Evolutionary conservation across 1,140 invertebrate genomes (phyloP), one percentile per base, ranked within the genome.

Genomic region (Brachionus koreanus): DNA sequence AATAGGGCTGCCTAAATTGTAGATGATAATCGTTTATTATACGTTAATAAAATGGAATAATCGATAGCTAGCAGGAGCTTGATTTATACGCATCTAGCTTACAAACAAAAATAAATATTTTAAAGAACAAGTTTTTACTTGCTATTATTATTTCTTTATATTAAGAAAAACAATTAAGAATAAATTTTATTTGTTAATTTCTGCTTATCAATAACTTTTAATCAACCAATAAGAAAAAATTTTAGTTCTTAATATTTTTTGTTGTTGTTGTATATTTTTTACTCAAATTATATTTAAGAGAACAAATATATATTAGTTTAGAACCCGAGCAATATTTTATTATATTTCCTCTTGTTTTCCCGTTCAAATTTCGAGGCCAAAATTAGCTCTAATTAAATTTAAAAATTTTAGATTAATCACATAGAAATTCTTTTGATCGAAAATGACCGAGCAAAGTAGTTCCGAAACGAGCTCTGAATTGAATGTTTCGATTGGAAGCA

Each of bases 21-120:
- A 37, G 65, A 37, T 69, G 65, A 37, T 69, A 69, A 69, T 37
- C 16, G 35, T 39, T 69, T 69, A 39, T 39, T 69, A 69, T 42
- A 69, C 65, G 35, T 39, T 69, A 69, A 69, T 69, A 35, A 69
- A 69, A 69, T 39, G 16, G 37, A 37, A 69, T 37, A 37, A 69
- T 37, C 35, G 33, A 69, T 69, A 39, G 65, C 65, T 69, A 39
- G 65, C 65, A 69, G 65, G 65, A 69, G 65, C 37, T 37, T 65
- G 63, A 65, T 65, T 69, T 69, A 35, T 69, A 69, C 65, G 65
- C 33, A 69, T 69, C 65, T 69, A 69, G 65, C 65, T 69, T 69
- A 69, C 65, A 69, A 69, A 69, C 37, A 37, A 69, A 69, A 69
- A 69, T 69, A 69, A 69, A 74, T 74, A 74, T 74, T 74, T 74